Base-by-base conservation (phyloP, 1,140 invertebrate species). In the Drosophila obscura region DNA sequence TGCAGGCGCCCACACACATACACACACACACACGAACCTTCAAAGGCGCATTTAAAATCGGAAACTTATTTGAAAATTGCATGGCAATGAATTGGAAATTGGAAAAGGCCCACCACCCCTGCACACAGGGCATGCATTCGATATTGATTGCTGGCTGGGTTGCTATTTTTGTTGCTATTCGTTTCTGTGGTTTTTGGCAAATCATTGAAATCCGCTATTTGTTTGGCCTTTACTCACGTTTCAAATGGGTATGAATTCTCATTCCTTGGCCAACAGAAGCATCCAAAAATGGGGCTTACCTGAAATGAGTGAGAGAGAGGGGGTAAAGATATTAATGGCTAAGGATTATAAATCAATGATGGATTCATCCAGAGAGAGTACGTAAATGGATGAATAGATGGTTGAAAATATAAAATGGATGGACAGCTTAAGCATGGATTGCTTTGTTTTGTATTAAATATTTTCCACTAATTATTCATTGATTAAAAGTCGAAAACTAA, bases 1-100 rank as follows among this genome's bases (percentile, higher is more conserved):
- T n/a, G 24, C 26, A 49, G 61, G 60, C 71, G 52, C 72, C 71
- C 28, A 3, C 9, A 1, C 9, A 5, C 11, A 1, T 1, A 5
- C 11, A 1, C 9, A 11, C 3, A 39, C 35, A 5, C 9, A 39
- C 9, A 35, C n/a, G n/a, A n/a, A n/a, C n/a, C n/a, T n/a, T 84
- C 81, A 84, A 84, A 84, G 73, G 81, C 67, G 64, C 67, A 63
- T 77, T 80, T 68, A 63, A 73, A 77, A 64, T 84, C 69, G 57
- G 55, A 67, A 69, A 63, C 62, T 74, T 61, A 87, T 77, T 74
- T 74, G 64, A 56, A 78, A 68, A 81, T 84, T 65, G 63, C 58
- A 58, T 59, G 22, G 53, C 45, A 53, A 72, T 76, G 53, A 62
- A 77, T 87, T 73, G 64, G 60, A 80, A 82, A 82, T 66, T 51